Evolutionary conservation across 2,113 vertebrate species (phyloP).

Genomic region (Lepisosteus oculatus): DNA sequence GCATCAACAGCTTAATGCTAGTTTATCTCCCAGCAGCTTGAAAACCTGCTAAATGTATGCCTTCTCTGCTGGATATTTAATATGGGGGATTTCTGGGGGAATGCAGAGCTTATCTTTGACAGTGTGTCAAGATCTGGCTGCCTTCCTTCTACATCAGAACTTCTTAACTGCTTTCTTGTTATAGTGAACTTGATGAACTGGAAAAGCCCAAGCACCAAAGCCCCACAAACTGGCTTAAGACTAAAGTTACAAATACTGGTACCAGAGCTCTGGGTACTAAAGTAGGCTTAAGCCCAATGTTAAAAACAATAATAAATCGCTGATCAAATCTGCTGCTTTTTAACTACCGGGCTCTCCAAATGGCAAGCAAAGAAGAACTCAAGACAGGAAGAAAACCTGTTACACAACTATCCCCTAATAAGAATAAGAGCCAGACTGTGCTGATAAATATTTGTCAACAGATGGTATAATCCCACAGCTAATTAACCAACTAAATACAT

Average conservation of each 20-base stretch:
- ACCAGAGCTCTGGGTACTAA: no score
- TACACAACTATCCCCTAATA: no score
- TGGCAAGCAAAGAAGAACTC: no score
- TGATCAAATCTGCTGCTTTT: no score
- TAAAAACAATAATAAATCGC: no score
- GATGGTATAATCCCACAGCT: conserved; percentile 26
- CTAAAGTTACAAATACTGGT: no score
- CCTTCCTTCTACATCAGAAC: not conserved
- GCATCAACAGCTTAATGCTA: conserved; percentile 5
- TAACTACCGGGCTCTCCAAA: no score
- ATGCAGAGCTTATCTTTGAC: conserved; percentile 14
- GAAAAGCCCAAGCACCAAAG: not conserved
- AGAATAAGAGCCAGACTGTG: no score
- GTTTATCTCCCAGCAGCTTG: conserved; percentile 9
- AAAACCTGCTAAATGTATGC: conserved; percentile 19
- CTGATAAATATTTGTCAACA: conserved; percentile 8
- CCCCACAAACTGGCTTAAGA: no score
- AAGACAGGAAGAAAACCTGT: no score
- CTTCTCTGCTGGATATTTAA: not conserved
- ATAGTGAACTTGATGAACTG: not conserved
- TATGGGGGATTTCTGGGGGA: not conserved
- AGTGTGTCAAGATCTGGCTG: not conserved
- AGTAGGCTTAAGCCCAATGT: no score
- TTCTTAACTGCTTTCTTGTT: not conserved
- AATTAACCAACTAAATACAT: conserved; percentile 27